Evolutionary conservation across 2,888 invertebrate species (phyloP), one percentile per base, ranked within the genome.

Genomic region (Arctia plantaginis): DNA sequence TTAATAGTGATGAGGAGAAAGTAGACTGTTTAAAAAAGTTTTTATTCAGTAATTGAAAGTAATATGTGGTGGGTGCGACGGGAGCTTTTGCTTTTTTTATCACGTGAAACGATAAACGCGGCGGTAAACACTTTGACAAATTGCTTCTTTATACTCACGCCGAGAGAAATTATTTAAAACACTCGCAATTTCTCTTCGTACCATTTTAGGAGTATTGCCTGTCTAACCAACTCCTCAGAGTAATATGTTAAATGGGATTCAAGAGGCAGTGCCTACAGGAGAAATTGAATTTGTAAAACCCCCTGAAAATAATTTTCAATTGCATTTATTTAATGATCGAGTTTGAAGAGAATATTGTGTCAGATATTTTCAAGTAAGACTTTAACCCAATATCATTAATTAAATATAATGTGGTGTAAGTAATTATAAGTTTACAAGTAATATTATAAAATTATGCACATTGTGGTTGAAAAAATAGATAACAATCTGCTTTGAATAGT

Each of bases 141-240:
- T 91, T 89, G 84, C 84, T 79, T 80, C 66, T 75, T 79, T 78
- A 80, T 79, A 86, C 55, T n/a, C 35, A 55, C 85, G 85, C 85
- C 90, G 78, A 82, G 91, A 89, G 89, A 90, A 90, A 90, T 91
- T 90, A 91, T 91, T 89, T 89, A 87, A 90, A 91, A 87, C 83
- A 87, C 85, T 87, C 80, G 75, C 74, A 77, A 76, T 85, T 82
- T 80, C 74, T 74, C 77, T 62, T 75, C 74, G 66, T 66, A 76
- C 73, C 72, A 77, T 76, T 74, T 72, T 39, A 64, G 74, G 69
- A 70, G 80, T 67, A 77, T 77, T 76, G 75, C 68, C 59, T 75
- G 72, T 69, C 68, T 75, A 66, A 74, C 35, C 71, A 65, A 69
- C 33, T 12, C 69, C 66, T 69, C 1, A n/a, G 64, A 64, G 51